Base-by-base conservation (phyloP, 2,113 vertebrate species). In the Ahaetulla prasina region DNA sequence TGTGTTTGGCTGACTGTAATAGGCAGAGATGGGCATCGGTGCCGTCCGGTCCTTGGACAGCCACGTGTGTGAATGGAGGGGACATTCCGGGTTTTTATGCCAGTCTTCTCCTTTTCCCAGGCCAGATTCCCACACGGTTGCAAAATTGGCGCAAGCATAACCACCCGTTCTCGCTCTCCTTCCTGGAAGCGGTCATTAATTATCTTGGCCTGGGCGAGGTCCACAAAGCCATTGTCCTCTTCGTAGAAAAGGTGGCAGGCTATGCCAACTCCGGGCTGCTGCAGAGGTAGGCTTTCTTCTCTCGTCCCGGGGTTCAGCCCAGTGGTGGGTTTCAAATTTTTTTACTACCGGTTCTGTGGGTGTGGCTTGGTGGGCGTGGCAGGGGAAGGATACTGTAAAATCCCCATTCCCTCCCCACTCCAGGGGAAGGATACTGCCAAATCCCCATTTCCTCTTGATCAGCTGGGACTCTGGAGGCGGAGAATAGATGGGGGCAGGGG, bases 191-290 rank as follows among this genome's bases (percentile, higher is more conserved):
- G 12, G 96, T 99, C 93, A 96, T 99, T 93, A 97, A 97, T 85
- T 98, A 98, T 16, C 97, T 99, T 0, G 98, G 99, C 92, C 98
- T 99, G 97, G 98, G 97, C 11, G 99, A 99, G 96, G 98, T 99
- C 23, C 98, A 99, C 96, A 99, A 99, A 89, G 99, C 98, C 6
- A 96, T 99, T 85, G 96, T 97, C 0, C 98, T 99, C 90, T 97
- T 99, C 93, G 96, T 99, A 95, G 98, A 98, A 6, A 98, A 98
- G 0, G 93, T 98, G n/a, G 93, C 93, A 27, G 97, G 95, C 3
- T 98, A 98, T 55, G 94, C 94, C 0, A 97, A 94, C 0, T 92
- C 97, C 0, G 96, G 96, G 0, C 95, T 95, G 85, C 91, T 96
- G 3, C 97, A 96, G 88, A 97, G 97, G 97, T 97, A 95, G 1